These are phyloP conservation scores for Sebastes hopkinsi DNA, from an alignment of 2,797 vertebrate genomes.

Conservation along the genomic window DNA sequence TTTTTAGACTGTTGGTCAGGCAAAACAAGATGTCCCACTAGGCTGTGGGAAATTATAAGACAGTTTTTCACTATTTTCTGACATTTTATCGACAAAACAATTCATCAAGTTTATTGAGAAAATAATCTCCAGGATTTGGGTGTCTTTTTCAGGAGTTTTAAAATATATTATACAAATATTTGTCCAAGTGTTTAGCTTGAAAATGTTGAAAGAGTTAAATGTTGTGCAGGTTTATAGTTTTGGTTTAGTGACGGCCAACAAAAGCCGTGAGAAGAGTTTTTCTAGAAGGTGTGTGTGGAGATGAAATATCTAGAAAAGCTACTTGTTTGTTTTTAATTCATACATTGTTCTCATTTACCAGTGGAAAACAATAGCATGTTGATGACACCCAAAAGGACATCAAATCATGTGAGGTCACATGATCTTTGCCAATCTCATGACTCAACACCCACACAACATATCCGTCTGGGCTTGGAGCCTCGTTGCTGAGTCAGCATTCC, in stretches of 20 bases:
- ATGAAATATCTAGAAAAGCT: neutral
- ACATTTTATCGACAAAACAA: neutral
- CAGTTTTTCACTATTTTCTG: neutral
- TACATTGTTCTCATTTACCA: neutral
- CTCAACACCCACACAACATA: constrained; percentile 23
- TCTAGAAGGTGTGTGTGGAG: neutral
- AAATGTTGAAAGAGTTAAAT: neutral
- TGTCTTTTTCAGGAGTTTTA: neutral
- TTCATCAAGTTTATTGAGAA: neutral
- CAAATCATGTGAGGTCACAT: constrained; percentile 30
- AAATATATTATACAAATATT: neutral
- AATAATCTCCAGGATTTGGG: neutral
- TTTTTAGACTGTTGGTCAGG: too few species aligned
- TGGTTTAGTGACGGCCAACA: neutral
- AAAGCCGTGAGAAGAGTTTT: neutral
- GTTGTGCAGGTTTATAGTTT: neutral
- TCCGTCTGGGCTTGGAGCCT: neutral
- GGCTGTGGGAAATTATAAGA: too few species aligned
- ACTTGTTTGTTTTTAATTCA: neutral
- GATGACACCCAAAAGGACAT: neutral
- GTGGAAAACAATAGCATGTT: neutral
- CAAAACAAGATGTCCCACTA: too few species aligned
- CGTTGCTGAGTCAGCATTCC: constrained; percentile 52
- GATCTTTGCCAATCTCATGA: constrained; percentile 38
- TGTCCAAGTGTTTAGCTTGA: neutral